Evolutionary conservation across 2,113 vertebrate species (phyloP), one percentile per base, ranked within the genome.

Genomic region (Oenanthe oenanthe): DNA sequence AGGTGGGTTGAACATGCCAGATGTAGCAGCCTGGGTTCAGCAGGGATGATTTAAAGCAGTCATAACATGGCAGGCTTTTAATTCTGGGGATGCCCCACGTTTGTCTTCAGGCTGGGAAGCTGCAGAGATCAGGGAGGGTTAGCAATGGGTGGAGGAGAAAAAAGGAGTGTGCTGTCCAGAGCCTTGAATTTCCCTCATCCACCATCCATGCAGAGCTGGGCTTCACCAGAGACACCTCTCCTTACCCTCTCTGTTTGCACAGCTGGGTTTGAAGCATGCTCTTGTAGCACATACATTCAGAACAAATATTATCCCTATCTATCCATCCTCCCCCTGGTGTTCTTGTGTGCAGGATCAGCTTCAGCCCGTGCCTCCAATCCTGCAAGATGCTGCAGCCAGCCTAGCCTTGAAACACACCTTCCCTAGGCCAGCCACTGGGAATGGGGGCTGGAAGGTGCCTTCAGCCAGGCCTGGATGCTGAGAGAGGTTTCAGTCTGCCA

Each of bases 301-400:
- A 68, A 60, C 82, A 94, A 94, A 89, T 80, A n/a, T 73, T 84
- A 78, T 70, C 79, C 47, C 47, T 24, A 24, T 82, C 75, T 87
- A 1, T 67, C 36, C 73, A 45, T 82, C 57, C 58, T 92, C 36
- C 29, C 51, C 36, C 62, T 66, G 40, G 48, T 51, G 42, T 53
- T 89, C 77, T 87, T 28, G 45, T 0, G 0, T 40, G 80, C 63
- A 56, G 60, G 40, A 90, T 26, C 94, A 77, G 34, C 80, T 93
- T 48, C 83, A 82, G 63, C 4, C 2, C 0, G 12, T 32, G 47
- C 75, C 73, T 84, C 0, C 0, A 70, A 60, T 81, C 45, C 73
- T 7, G 1, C 20, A 22, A 32, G 88, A 32, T 0, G 0, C 62
- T 31, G 61, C 12, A 70, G 47, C 40, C 42, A 28, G 71, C 36